Evolutionary conservation across 2,797 vertebrate species (phyloP), one percentile per base, ranked within the genome.

Genomic region (Gymnoscopelus microlampas): DNA sequence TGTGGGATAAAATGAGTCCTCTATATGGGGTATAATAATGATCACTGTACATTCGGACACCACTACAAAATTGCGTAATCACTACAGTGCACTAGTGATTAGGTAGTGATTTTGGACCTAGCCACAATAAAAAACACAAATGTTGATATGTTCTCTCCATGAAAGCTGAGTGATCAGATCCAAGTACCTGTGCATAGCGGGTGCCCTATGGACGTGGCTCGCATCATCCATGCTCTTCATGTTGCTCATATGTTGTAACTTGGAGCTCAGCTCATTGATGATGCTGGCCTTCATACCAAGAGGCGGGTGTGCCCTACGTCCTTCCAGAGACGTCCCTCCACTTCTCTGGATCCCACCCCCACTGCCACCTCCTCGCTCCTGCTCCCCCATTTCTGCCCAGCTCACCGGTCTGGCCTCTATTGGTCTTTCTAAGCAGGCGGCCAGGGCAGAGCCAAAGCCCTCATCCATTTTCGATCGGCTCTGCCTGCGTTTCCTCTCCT

Each of bases 221-320:
- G 93, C 93, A 75, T 92, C 91, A 13, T 94, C 93, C 90, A 92
- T 91, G 74, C 93, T 91, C 87, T 90, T 94, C 82, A 92, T 92
- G 79, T 93, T 89, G 54, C 96, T 92, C 87, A 97, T 95, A 82
- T 97, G 96, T 78, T 97, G 96, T 55, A 97, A 92, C 83, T 97
- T 98, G 90, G 95, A 95, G 88, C 95, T 97, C 50, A 98, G 93
- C 79, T 98, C 96, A 48, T 92, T 96, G 91, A 97, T 96, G 85
- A 98, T 97, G 91, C 94, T 97, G 81, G 96, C 94, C 88, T 97
- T 98, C 48, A 97, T 92, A 0, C 95, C 93, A 65, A 96, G 88
- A 62, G 96, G 95, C 3, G 94, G 93, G 75, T 92, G 91, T 39
- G 92, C 71, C 59, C 86, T 88, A 50, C 91, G 92, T 3, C 88